A percentile compares a stretch with the other conserved stretches of the same genome.
Conservation (phyloP, 1,140 invertebrate species). For the Mya arenaria region DNA sequence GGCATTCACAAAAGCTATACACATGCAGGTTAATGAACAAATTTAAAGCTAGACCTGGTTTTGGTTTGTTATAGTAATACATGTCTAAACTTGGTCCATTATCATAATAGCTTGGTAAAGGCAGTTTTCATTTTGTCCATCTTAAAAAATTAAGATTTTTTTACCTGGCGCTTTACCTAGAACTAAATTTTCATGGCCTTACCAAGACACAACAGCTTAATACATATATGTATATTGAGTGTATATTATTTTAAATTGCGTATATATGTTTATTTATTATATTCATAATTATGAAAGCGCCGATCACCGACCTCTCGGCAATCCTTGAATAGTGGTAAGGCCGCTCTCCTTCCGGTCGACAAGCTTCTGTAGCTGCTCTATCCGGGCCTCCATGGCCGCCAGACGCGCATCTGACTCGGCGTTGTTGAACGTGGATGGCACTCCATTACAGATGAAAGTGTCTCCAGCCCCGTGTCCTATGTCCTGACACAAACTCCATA, state of each 20-base stretch:
- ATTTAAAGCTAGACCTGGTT: too few species aligned
- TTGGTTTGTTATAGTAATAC: too few species aligned
- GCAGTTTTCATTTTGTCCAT: too few species aligned
- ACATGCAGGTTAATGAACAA: too few species aligned
- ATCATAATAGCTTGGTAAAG: neutral
- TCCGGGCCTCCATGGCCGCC: neutral
- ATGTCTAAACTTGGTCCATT: neutral
- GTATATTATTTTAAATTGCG: neutral
- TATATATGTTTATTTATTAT: neutral
- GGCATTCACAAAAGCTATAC: too few species aligned
- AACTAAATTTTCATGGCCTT: neutral
- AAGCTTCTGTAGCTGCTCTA: slow-evolving; percentile 4
- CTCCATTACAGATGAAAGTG: too few species aligned
- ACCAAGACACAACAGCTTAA: neutral
- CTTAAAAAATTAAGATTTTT: neutral
- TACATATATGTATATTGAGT: neutral
- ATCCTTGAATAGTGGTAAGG: neutral
- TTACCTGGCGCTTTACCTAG: neutral
- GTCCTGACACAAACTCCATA: too few species aligned
- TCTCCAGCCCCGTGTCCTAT: too few species aligned
- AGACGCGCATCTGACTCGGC: too few species aligned
- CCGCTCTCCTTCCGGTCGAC: neutral
- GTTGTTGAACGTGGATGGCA: too few species aligned
- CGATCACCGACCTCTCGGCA: neutral
- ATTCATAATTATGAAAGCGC: neutral